Percentiles rank a stretch among this genome's conserved stretches.
These are phyloP conservation scores for Masticophis lateralis DNA, from an alignment of 2,797 vertebrate genomes.

Conservation along the genomic window DNA sequence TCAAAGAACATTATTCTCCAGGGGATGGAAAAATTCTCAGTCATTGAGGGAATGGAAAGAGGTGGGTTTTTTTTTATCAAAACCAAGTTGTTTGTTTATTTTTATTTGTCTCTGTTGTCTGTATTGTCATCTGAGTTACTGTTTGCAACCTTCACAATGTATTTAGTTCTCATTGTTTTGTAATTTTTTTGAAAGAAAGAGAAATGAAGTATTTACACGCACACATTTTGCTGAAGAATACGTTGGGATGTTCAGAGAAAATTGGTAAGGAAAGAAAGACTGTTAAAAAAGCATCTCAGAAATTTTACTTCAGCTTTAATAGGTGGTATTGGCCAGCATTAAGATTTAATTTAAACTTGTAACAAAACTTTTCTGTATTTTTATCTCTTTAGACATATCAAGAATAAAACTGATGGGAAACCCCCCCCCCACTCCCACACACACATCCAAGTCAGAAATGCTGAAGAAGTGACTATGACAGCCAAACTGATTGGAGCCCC, in stretches of 20 bases:
- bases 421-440: fast-evolving
- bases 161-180: not conserved
- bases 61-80: not conserved
- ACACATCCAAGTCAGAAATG: not conserved
- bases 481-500: not conserved
- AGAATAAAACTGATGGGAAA: not conserved
- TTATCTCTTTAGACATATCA: not conserved
- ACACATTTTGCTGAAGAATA: not conserved
- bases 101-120: not conserved
- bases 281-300: not conserved
- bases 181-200: not conserved
- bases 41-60: not conserved
- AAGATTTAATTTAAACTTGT: not conserved
- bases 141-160: not conserved
- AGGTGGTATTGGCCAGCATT: not conserved
- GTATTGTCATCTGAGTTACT: not conserved
- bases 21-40: not conserved
- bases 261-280: not conserved
- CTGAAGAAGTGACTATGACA: not conserved
- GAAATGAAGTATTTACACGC: not conserved
- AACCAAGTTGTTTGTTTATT: not conserved
- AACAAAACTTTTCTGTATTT: not conserved
- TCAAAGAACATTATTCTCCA: not conserved
- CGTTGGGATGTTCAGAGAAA: not conserved
- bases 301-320: not conserved